Conservation (phyloP, 2,888 invertebrate genomes). For the Diloba caeruleocephala region DNA sequence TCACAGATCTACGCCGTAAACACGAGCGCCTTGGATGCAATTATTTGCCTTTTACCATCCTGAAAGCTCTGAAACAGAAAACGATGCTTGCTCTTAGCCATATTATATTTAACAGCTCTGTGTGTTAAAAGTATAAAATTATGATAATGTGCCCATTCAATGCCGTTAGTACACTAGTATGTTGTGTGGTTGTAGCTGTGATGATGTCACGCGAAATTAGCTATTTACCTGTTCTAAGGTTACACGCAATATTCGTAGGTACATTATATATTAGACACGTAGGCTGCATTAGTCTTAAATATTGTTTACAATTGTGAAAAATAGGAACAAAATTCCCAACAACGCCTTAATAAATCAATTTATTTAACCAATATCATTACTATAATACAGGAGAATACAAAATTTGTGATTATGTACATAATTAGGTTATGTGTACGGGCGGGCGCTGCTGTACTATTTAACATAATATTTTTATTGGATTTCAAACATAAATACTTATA, state of each 20-base stretch:
- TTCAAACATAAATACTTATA: conserved; percentile 20
- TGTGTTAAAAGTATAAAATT: too few relatives aligned
- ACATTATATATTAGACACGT: neutral
- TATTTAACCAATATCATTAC: conserved; percentile 2
- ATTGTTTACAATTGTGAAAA: conserved; percentile 3
- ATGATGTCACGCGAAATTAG: neutral
- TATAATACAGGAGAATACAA: conserved; percentile 2
- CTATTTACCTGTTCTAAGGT: conserved; percentile 30
- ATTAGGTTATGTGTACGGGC: conserved; percentile 9
- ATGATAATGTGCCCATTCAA: neutral
- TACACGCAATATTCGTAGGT: neutral
- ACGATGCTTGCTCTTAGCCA: too few relatives aligned
- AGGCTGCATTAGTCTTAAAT: neutral
- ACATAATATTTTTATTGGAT: conserved; percentile 14
- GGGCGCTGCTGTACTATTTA: conserved; percentile 2
- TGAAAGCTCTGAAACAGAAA: too few relatives aligned
- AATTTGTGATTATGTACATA: conserved; percentile 34
- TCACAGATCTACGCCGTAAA: too few relatives aligned
- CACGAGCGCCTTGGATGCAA: too few relatives aligned
- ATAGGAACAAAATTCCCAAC: neutral
- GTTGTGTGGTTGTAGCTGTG: neutral
- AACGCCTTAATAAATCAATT: conserved; percentile 17
- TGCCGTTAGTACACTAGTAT: conserved; percentile 6
- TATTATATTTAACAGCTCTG: too few relatives aligned
- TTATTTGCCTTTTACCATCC: too few relatives aligned